Evolutionary conservation across 2,113 vertebrate species (phyloP), one percentile per base, ranked within the genome.

Genomic region (Oncorhynchus tshawytscha): DNA sequence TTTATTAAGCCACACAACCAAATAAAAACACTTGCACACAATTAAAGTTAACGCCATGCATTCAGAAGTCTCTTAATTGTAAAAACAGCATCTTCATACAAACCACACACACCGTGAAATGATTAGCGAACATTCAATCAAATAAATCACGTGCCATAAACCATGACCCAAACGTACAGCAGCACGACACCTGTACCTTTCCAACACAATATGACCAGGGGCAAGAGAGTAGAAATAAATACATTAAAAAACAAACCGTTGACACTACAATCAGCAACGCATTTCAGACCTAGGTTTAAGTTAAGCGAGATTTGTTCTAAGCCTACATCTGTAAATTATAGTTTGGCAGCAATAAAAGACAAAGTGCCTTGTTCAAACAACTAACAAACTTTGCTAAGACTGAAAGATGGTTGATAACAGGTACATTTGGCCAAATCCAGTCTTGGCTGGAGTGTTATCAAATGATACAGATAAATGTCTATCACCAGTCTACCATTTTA

Each of bases 11-110:
- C 27, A 48, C 68, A 85, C 67, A 29, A 51, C 73, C 78, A 75
- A 3, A 15, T 18, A 54, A 29, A 45, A 45, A 45, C 39, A 45
- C 76, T 60, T 57, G 27, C 4, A 77, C 80, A 84, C 27, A 84
- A 75, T 49, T 45, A 18, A 74, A 3, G 3, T 77, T 24, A 82
- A 86, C 75, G 79, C 79, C 88, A 90, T 91, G 90, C 90, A 86
- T 84, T 84, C 70, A 81, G 24, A 78, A 83, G 72, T 76, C 65
- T 57, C 20, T 39, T 22, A 2, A 65, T 65, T 70, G 78, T 67
- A 27, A 70, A 74, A 45, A 45, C 39, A 45, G 39, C 39, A 45
- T 45, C 39, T 45, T 45, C 39, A 45, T 45, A 2, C 39, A 45
- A 45, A 45, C 39, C 27, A 27, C 39, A 45, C 9, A 45, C 9